Conservation (phyloP, 2,888 invertebrate species). For the Cactoblastis cactorum region DNA sequence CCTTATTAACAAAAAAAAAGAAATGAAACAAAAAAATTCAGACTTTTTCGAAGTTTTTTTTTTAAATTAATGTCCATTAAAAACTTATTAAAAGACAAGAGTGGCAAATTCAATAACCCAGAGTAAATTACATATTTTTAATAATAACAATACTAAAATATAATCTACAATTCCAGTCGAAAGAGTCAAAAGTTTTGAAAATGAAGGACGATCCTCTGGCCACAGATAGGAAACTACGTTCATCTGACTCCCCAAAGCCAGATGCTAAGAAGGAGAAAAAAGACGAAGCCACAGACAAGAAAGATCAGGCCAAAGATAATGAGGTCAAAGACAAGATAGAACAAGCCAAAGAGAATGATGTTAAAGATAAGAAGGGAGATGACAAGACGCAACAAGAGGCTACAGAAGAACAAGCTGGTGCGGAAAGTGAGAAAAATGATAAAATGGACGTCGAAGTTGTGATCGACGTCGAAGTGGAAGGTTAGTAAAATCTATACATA, state of each 20-base stretch:
- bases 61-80: too few relatives aligned
- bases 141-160: background rate
- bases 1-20: too few relatives aligned
- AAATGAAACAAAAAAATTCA: too few relatives aligned
- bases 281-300: constrained; percentile 22
- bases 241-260: constrained; percentile 58
- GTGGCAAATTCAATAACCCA: too few relatives aligned
- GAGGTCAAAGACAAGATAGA: constrained; percentile 25
- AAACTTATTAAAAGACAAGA: too few relatives aligned
- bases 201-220: constrained; percentile 47
- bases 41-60: too few relatives aligned
- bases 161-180: constrained; percentile 46
- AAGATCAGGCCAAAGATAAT: constrained; percentile 20
- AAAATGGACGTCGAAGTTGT: constrained; percentile 42
- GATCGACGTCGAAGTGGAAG: constrained; percentile 45
- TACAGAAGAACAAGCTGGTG: too few relatives aligned
- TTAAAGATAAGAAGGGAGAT: constrained; percentile 23
- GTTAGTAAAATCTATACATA: constrained; percentile 33
- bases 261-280: constrained; percentile 32
- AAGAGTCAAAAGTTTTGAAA: constrained; percentile 58
- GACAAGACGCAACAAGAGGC: too few relatives aligned
- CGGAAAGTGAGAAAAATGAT: constrained; percentile 20
- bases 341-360: constrained; percentile 19
- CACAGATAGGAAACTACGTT: constrained; percentile 57
- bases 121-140: too few relatives aligned